A percentile compares a stretch with the other conserved stretches of the same genome.
These are phyloP conservation scores for Cataglyphis cursor DNA, from an alignment of 2,888 invertebrate genomes.

Conservation along the genomic window DNA sequence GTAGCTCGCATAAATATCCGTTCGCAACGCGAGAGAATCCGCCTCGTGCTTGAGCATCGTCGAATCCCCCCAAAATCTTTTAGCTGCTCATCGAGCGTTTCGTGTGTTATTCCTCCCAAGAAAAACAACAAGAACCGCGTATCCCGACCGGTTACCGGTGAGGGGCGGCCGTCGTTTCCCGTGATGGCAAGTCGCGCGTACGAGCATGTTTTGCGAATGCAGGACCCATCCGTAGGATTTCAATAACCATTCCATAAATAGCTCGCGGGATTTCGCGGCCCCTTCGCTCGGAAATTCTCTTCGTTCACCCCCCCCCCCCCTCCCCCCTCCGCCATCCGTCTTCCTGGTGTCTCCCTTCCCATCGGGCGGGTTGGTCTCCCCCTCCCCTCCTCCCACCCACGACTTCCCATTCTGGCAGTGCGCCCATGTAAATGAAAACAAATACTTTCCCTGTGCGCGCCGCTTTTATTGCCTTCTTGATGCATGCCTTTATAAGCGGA, in stretches of 20 bases:
- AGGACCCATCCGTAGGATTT: conserved; percentile 78
- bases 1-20: conserved; percentile 2
- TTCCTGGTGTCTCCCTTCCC: conserved; percentile 40
- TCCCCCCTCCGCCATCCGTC: conserved; percentile 45
- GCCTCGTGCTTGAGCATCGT: background rate
- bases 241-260: conserved; percentile 85
- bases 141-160: conserved; percentile 1
- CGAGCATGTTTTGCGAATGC: conserved; percentile 77
- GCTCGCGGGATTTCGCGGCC: conserved; percentile 77
- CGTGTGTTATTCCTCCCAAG: conserved; percentile 51
- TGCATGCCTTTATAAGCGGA: conserved; percentile 84
- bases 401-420: conserved; percentile 80
- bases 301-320: conserved; percentile 20
- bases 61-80: conserved; percentile 45
- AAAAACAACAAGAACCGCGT: conserved; percentile 57
- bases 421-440: conserved; percentile 85
- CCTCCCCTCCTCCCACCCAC: background rate
- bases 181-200: conserved; percentile 62
- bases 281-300: conserved; percentile 57
- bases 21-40: conserved; percentile 15
- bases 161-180: conserved; percentile 22
- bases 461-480: conserved; percentile 83
- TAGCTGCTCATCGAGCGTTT: conserved; percentile 46
- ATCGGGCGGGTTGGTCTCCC: conserved; percentile 32
- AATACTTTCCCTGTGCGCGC: conserved; percentile 79